Conservation (phyloP, 2,113 vertebrate species). For the Hemiprocne comata region DNA sequence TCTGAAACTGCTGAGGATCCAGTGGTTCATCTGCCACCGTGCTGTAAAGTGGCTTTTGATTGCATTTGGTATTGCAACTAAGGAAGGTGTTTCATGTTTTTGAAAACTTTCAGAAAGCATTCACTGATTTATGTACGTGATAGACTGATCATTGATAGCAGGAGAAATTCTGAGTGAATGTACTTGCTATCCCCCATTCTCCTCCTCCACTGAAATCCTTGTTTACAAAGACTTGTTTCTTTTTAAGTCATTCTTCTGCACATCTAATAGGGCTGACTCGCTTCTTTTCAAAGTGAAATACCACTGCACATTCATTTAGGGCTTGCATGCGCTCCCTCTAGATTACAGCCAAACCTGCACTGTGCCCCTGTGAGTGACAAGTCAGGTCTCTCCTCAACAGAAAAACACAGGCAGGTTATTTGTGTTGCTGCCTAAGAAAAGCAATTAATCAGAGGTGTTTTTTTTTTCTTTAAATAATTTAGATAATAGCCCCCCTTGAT, state of each 20-base stretch:
- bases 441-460: background rate
- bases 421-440: background rate
- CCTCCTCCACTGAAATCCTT: background rate
- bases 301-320: slow-evolving; percentile 9
- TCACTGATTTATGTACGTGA: background rate
- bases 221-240: slow-evolving; percentile 20
- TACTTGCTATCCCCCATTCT: background rate
- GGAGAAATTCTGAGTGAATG: background rate
- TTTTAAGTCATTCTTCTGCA: slow-evolving; percentile 17
- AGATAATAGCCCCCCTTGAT: background rate
- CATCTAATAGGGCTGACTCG: background rate
- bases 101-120: background rate
- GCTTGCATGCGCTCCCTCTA: background rate
- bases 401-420: background rate
- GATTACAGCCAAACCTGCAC: background rate
- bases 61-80: background rate
- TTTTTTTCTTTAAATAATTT: background rate
- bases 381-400: background rate
- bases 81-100: background rate
- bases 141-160: background rate
- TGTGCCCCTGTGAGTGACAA: background rate
- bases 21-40: background rate
- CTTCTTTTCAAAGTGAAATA: slow-evolving; percentile 14
- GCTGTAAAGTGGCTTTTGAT: background rate
- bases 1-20: background rate